Percentiles rank a stretch among this genome's conserved stretches.
Evolutionary conservation across 92 coral and sea anemone genomes (phyloP).

Genomic region (Chrysogorgia sp.): DNA sequence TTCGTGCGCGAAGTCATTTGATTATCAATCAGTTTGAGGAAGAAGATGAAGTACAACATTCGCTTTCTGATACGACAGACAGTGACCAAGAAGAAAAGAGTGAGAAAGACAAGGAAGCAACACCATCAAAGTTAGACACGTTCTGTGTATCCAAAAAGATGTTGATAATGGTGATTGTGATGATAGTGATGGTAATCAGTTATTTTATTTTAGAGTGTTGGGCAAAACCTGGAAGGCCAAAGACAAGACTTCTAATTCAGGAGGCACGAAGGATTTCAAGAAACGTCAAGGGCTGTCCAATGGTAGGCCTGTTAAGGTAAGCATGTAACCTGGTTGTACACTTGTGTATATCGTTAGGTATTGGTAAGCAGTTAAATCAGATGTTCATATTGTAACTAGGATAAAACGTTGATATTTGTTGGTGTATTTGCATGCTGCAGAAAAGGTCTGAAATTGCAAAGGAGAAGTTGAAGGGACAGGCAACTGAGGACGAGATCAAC

Average conservation of each 20-base stretch:
- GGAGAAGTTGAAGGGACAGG: constrained; percentile 25
- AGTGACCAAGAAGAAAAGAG: constrained; percentile 81
- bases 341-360: not conserved
- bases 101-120: constrained; percentile 58
- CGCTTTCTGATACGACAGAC: constrained; percentile 86
- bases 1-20: constrained; percentile 96
- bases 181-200: not conserved
- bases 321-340: not conserved
- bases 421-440: not conserved
- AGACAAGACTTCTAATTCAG: constrained; percentile 32
- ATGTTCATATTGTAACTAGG: not conserved
- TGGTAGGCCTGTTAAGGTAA: constrained; percentile 25
- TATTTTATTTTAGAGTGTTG: constrained; percentile 61
- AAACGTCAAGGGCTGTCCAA: not conserved
- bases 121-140: constrained; percentile 1
- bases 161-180: too few relatives aligned
- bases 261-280: constrained; percentile 16
- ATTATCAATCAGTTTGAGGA: constrained; percentile 89
- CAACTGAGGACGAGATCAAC: constrained; percentile 55
- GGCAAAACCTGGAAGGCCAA: constrained; percentile 86
- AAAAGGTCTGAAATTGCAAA: constrained; percentile 20
- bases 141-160: too few relatives aligned
- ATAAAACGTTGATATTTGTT: not conserved
- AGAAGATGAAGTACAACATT: constrained; percentile 86
- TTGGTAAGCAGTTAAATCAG: too few relatives aligned